Evolutionary conservation across 2,113 vertebrate genomes (phyloP), one percentile per base, ranked within the genome.

Genomic region (Gadus macrocephalus): DNA sequence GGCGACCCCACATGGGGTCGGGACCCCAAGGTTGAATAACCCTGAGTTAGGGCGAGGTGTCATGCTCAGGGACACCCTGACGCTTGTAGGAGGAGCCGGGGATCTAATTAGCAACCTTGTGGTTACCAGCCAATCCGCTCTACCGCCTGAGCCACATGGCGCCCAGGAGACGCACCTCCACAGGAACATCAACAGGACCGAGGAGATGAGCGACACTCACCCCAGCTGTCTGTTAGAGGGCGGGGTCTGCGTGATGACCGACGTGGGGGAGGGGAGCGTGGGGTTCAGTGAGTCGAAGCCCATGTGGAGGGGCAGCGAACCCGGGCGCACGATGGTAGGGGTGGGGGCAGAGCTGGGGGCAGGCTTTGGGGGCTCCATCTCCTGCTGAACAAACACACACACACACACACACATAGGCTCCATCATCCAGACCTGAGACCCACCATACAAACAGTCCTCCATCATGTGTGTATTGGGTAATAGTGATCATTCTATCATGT

Each of bases 191-290:
- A 0, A 16, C 53, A 12, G 6, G 53, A 11, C 12, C 53, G 12
- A 16, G 42, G 12, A 49, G 8, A 9, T 25, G 68, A 20, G 11
- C 7, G 4, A 15, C 49, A 85, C 89, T 93, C 86, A 98, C 96
- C 95, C 90, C 0, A 98, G 93, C 69, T 95, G 94, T 58, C 96
- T 89, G 93, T 93, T 95, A 86, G 96, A 93, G 27, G 96, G 95
- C n/a, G 96, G 96, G 0, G 96, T 93, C 89, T 96, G 95, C 19
- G 96, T 98, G 85, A 98, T 98, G 87, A 98, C 96, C 0, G 96
- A 98, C 27, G 96, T 98, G 15, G 96, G 96, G 17, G 96, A 98
- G 2, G 96, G 96, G 80, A 98, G 92, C 0, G 95, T 96, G 22
- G 95, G 93, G 63, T 96, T 94, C 53, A 98, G 91, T 2, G 93